A percentile compares a stretch with the other conserved stretches of the same genome.
Evolutionary conservation across 2,797 vertebrate species (phyloP).

Genomic region (Knipowitschia caucasica): DNA sequence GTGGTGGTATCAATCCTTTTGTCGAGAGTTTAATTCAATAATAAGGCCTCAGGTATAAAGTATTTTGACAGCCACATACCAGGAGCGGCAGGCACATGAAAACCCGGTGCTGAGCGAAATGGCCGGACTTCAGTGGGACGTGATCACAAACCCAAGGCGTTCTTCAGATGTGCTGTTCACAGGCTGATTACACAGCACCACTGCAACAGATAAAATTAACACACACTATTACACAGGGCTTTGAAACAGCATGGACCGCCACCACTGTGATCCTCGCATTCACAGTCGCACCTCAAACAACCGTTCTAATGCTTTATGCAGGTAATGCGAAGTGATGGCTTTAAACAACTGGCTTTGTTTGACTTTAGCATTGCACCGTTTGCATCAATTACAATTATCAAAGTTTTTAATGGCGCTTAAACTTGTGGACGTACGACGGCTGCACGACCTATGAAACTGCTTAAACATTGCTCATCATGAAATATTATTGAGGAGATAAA

Average conservation of each 20-base stretch:
- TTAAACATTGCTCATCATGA: too few relatives aligned
- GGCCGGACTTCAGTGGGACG: conserved; percentile 68
- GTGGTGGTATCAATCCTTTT: too few relatives aligned
- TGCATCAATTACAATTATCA: conserved; percentile 63
- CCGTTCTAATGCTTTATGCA: conserved; percentile 52
- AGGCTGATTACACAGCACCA: conserved; percentile 74
- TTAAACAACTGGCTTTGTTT: conserved; percentile 52
- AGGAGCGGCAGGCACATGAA: conserved; percentile 39
- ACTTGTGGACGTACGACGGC: too few relatives aligned
- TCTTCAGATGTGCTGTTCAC: conserved; percentile 78
- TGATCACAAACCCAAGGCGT: conserved; percentile 74
- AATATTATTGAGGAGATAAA: too few relatives aligned
- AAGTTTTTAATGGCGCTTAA: conserved; percentile 56
- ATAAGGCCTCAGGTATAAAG: conserved; percentile 44
- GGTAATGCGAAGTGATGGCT: conserved; percentile 64
- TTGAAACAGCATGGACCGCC: conserved; percentile 74
- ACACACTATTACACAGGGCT: conserved; percentile 69
- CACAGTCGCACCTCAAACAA: conserved; percentile 69
- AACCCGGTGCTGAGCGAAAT: conserved; percentile 53
- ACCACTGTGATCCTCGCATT: conserved; percentile 67
- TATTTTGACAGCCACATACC: conserved; percentile 44
- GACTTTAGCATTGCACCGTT: conserved; percentile 34
- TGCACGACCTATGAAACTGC: too few relatives aligned
- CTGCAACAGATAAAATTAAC: conserved; percentile 77
- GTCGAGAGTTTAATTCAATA: not conserved